phyloP scores from a whole-genome alignment of 2,888 invertebrate genomes.

The Cantharis nigra region DNA sequence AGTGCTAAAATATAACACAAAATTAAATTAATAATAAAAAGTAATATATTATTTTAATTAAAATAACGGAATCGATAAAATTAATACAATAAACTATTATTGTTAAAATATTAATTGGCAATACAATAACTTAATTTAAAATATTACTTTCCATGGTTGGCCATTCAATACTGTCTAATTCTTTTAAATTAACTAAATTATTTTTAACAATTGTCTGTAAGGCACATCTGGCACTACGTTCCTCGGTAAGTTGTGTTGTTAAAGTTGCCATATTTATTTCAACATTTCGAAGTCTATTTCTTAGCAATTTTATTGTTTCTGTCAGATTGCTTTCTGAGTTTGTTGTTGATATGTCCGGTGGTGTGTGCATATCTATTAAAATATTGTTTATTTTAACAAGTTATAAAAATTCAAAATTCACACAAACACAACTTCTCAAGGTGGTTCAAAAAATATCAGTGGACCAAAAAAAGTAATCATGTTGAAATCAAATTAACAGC shows the following conservation, averaged over 20 bases:
- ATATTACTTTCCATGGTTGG: slow-evolving; percentile 43
- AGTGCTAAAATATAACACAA: background rate
- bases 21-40: background rate
- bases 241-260: slow-evolving; percentile 50
- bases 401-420: background rate
- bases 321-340: slow-evolving; percentile 32
- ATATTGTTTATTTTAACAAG: slow-evolving; percentile 4
- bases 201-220: slow-evolving; percentile 49
- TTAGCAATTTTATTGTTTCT: slow-evolving; percentile 39
- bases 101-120: background rate
- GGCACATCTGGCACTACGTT: slow-evolving; percentile 49
- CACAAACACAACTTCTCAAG: background rate
- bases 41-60: background rate
- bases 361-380: slow-evolving; percentile 24
- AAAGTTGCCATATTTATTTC: slow-evolving; percentile 50
- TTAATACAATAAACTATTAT: background rate
- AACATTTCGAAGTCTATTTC: slow-evolving; percentile 45
- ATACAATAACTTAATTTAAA: slow-evolving; percentile 26
- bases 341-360: slow-evolving; percentile 11
- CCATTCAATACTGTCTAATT: slow-evolving; percentile 51
- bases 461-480: background rate
- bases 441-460: background rate
- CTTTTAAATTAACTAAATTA: slow-evolving; percentile 45
- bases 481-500: background rate
- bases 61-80: background rate